A percentile compares a stretch with the other conserved stretches of the same genome.
phyloP scores from a whole-genome alignment of 2,888 invertebrate species.

The Brenthis ino region DNA sequence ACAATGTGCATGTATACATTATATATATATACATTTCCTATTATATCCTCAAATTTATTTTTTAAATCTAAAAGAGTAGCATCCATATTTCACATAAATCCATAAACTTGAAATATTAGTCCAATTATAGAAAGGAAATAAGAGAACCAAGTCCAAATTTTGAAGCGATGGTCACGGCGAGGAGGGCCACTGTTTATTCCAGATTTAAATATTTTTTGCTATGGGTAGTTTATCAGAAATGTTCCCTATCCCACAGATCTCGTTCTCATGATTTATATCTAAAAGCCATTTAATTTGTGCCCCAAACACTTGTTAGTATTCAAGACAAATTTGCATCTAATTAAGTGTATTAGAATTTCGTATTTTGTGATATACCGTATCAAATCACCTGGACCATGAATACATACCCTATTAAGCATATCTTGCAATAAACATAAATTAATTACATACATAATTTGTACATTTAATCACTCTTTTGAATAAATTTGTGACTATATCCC shows the following conservation, averaged over 20 bases:
- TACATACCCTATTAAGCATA: constrained; percentile 20
- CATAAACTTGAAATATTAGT: constrained; percentile 58
- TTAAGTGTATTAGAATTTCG: constrained; percentile 62
- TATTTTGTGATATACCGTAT: constrained; percentile 59
- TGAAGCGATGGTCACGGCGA: constrained; percentile 57
- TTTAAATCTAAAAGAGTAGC: neutral
- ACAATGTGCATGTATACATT: too few species aligned
- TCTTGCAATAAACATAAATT: constrained; percentile 24
- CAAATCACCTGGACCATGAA: constrained; percentile 39
- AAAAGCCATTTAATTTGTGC: constrained; percentile 51
- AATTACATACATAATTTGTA: constrained; percentile 6
- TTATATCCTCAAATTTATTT: neutral
- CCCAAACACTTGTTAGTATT: constrained; percentile 74
- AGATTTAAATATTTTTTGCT: constrained; percentile 61
- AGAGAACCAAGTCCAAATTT: constrained; percentile 64
- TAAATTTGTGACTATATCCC: constrained; percentile 18
- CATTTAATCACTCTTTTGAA: constrained; percentile 22
- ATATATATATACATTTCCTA: too few species aligned
- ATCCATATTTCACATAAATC: neutral
- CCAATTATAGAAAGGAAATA: constrained; percentile 66
- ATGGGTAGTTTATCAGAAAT: constrained; percentile 54
- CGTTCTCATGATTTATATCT: constrained; percentile 68
- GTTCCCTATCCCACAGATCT: constrained; percentile 67
- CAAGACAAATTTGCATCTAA: constrained; percentile 74
- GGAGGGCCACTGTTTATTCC: constrained; percentile 76